Conservation (phyloP, 2,797 vertebrate species). For the Muscicapa striata region DNA sequence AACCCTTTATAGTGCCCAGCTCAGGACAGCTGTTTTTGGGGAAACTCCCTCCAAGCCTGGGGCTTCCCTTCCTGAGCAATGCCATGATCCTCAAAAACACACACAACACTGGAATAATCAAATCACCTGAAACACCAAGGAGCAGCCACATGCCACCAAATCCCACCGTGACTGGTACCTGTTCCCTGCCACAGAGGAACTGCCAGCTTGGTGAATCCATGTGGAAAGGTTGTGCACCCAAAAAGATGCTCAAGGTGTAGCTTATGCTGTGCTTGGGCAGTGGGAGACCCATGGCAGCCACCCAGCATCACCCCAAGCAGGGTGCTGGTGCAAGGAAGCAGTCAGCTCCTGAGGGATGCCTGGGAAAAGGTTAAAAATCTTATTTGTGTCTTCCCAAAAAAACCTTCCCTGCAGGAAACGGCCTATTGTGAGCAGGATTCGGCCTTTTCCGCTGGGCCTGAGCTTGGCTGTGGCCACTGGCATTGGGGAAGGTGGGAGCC, state of each 20-base stretch:
- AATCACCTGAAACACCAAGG: rapidly evolving
- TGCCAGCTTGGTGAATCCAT: not conserved
- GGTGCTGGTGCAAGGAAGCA: not conserved
- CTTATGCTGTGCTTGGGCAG: rapidly evolving
- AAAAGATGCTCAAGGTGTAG: not conserved
- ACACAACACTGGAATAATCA: not conserved
- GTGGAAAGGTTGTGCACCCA: not conserved
- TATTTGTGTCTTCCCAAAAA: not conserved
- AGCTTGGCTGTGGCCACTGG: not conserved
- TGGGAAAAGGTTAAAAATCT: constrained; percentile 53
- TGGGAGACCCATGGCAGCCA: not conserved
- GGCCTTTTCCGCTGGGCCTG: constrained; percentile 38
- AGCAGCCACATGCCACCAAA: not conserved
- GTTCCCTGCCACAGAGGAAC: not conserved
- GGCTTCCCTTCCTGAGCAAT: not conserved
- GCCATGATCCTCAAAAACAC: rapidly evolving
- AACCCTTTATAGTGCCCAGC: not conserved
- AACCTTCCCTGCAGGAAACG: constrained; percentile 59
- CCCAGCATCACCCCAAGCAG: rapidly evolving
- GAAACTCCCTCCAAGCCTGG: not conserved
- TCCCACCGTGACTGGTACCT: rapidly evolving
- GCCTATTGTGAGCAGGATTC: constrained; percentile 64
- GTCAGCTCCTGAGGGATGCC: not conserved
- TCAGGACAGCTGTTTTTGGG: not conserved
- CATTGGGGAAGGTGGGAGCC: not conserved